Conservation (phyloP, 2,888 invertebrate species). For the Loripinus fragilis region DNA sequence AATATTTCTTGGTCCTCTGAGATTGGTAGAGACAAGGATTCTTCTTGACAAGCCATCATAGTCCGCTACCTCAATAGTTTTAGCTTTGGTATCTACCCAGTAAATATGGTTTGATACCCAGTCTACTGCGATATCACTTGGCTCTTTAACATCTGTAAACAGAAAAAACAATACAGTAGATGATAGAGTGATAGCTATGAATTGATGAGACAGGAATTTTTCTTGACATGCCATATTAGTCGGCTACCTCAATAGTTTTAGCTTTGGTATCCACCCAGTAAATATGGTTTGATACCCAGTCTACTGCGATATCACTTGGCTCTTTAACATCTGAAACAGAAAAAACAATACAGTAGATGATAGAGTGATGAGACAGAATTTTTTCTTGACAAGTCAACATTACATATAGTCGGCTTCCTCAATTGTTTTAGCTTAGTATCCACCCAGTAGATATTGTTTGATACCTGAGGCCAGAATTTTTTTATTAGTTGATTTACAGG, state of each 20-base stretch:
- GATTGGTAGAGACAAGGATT: conserved; percentile 70
- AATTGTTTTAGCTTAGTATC: too few relatives aligned
- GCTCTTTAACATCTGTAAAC: conserved; percentile 72
- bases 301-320: conserved; percentile 76
- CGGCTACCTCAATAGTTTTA: conserved; percentile 74
- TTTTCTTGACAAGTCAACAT: too few relatives aligned
- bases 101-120: conserved; percentile 78
- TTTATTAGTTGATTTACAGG: too few relatives aligned
- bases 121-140: conserved; percentile 77
- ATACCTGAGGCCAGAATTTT: too few relatives aligned
- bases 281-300: conserved; percentile 78
- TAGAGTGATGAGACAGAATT: neutral
- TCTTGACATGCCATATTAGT: conserved; percentile 75
- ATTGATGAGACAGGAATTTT: conserved; percentile 70
- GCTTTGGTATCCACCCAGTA: conserved; percentile 80
- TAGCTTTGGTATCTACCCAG: conserved; percentile 78
- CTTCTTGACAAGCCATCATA: conserved; percentile 74
- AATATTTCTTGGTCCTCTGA: conserved; percentile 74
- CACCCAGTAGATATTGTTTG: too few relatives aligned
- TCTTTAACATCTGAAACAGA: conserved; percentile 70
- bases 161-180: neutral
- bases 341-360: neutral
- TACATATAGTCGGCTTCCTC: too few relatives aligned
- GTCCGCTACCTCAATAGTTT: conserved; percentile 76
- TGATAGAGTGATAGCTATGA: conserved; percentile 37